A percentile compares a stretch with the other conserved stretches of the same genome.
Evolutionary conservation across 2,113 vertebrate genomes (phyloP).

Genomic region (Peromyscus polionotus): DNA sequence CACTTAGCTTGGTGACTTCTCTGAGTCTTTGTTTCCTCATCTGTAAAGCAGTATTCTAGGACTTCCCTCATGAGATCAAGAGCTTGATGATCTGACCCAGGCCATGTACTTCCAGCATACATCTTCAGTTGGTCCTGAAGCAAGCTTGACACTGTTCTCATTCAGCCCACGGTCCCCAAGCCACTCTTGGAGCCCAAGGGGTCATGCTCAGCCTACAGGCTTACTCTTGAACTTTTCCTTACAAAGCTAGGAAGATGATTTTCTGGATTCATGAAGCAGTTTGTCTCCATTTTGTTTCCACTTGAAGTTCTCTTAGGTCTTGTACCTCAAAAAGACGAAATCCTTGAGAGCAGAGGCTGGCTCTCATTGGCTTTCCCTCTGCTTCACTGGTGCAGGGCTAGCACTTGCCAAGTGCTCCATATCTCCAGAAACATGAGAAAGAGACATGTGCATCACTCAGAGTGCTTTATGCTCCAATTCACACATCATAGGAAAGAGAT

Average conservation of each 20-base stretch:
- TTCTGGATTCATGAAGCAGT: neutral
- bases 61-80: neutral
- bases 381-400: neutral
- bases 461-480: neutral
- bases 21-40: neutral
- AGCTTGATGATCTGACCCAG: neutral
- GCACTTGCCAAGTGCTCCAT: neutral
- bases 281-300: neutral
- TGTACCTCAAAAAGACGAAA: neutral
- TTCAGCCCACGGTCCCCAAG: neutral
- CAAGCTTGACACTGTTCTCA: accelerated
- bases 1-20: neutral
- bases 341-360: neutral
- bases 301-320: neutral
- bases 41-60: neutral
- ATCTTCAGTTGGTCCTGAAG: neutral
- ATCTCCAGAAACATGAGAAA: conserved; percentile 1
- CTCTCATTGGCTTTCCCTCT: neutral
- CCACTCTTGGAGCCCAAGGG: accelerated
- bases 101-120: neutral
- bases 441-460: neutral
- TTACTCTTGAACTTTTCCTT: neutral
- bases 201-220: neutral
- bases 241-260: neutral
- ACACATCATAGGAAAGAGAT: neutral